Conservation (phyloP, 2,797 vertebrate species). For the Crotalus adamanteus region DNA sequence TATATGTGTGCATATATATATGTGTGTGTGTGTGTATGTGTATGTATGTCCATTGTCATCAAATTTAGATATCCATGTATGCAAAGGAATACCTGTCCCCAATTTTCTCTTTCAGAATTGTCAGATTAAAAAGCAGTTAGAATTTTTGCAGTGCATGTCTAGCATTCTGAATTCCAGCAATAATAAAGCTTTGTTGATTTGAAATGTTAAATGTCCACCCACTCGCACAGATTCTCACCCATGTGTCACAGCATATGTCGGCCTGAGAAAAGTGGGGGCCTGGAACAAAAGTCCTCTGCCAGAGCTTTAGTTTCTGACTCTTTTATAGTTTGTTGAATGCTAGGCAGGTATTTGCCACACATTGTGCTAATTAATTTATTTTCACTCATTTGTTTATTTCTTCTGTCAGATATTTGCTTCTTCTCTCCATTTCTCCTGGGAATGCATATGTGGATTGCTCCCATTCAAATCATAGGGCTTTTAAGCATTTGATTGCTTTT, state of each 20-base stretch:
- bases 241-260: neutral
- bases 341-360: neutral
- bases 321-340: neutral
- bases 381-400: neutral
- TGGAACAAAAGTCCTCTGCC: neutral
- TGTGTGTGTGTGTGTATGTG: neutral
- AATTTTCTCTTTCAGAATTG: neutral
- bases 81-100: neutral
- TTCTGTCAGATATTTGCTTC: neutral
- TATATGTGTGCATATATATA: neutral
- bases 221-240: neutral
- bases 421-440: neutral
- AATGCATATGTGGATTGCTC: neutral
- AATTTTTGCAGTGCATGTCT: neutral
- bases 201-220: neutral
- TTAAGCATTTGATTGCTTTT: neutral
- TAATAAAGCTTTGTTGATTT: neutral
- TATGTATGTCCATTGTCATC: neutral
- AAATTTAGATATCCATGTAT: neutral
- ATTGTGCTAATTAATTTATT: neutral
- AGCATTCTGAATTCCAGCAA: neutral
- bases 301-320: neutral
- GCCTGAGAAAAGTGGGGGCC: neutral
- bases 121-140: neutral
- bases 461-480: neutral